phyloP scores from a whole-genome alignment of 1,140 invertebrate species.

The Drosophila burlai region DNA sequence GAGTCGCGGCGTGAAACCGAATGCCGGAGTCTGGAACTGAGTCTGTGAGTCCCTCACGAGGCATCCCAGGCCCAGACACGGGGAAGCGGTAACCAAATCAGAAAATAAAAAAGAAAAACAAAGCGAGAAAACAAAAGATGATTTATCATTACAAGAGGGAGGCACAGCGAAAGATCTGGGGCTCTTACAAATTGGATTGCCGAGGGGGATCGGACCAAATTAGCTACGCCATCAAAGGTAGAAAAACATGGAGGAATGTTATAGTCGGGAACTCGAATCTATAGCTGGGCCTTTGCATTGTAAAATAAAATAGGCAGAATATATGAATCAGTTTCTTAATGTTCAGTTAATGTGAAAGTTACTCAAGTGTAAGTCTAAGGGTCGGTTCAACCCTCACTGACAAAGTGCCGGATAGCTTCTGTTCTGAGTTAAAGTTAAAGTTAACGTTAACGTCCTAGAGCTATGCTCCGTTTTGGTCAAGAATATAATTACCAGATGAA shows the following conservation, averaged over 20 bases:
- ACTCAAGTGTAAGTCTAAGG: neutral
- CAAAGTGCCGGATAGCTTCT: neutral
- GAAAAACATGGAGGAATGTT: slow-evolving; percentile 1
- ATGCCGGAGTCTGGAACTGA: slow-evolving; percentile 13
- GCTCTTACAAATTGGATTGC: slow-evolving; percentile 64
- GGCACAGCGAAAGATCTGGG: slow-evolving; percentile 2
- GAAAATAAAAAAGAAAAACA: slow-evolving; percentile 45
- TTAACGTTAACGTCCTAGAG: too few species aligned
- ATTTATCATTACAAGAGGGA: slow-evolving; percentile 69
- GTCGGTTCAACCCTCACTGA: neutral
- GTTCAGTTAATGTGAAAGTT: neutral
- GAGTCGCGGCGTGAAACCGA: slow-evolving; percentile 35
- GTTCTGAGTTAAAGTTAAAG: neutral
- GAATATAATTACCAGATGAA: neutral
- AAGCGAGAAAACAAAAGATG: slow-evolving; percentile 67
- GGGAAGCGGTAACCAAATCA: slow-evolving; percentile 54
- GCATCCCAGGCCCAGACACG: slow-evolving; percentile 34
- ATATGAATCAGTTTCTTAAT: neutral
- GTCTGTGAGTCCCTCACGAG: slow-evolving; percentile 39
- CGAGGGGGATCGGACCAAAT: slow-evolving; percentile 43
- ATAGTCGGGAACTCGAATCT: neutral
- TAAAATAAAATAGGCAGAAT: neutral
- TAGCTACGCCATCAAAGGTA: slow-evolving; percentile 29
- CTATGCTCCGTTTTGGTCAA: neutral
- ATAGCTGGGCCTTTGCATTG: too few species aligned